These are phyloP conservation scores for Platyura marginata DNA, from an alignment of 1,140 invertebrate genomes.

Conservation along the genomic window DNA sequence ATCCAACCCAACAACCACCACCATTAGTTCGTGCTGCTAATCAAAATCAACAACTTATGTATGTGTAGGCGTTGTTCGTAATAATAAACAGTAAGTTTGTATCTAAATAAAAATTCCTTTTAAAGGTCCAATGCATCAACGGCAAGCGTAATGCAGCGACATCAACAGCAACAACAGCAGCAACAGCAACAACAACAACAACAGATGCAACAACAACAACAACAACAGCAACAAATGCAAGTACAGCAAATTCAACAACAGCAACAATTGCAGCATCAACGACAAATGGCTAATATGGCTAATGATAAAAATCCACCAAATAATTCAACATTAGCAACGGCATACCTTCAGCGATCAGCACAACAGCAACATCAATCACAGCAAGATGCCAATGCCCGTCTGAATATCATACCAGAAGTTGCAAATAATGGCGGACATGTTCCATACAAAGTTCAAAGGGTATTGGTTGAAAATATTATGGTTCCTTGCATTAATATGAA, in stretches of 20 bases:
- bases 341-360: constrained; percentile 23
- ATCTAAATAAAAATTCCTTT: no score
- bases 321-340: constrained; percentile 23
- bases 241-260: constrained; percentile 11
- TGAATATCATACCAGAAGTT: constrained; percentile 19
- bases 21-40: constrained; percentile 2
- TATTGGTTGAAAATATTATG: constrained; percentile 49
- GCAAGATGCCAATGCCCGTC: neutral
- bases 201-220: constrained; percentile 9
- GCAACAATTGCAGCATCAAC: constrained; percentile 10
- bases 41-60: constrained; percentile 3
- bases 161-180: constrained; percentile 14
- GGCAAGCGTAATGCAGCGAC: no score
- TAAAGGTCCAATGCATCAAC: no score
- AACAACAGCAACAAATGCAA: constrained; percentile 10
- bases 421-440: constrained; percentile 1
- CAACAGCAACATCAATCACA: constrained; percentile 12
- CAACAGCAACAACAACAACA: constrained; percentile 11
- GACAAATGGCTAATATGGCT: constrained; percentile 8
- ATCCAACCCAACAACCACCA: constrained; percentile 3
- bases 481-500: constrained; percentile 74
- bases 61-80: neutral
- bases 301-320: constrained; percentile 24
- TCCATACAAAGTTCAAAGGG: constrained; percentile 50
- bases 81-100: no score